These are phyloP conservation scores for Myopa tessellatipennis DNA, from an alignment of 2,888 invertebrate species.

Conservation along the genomic window DNA sequence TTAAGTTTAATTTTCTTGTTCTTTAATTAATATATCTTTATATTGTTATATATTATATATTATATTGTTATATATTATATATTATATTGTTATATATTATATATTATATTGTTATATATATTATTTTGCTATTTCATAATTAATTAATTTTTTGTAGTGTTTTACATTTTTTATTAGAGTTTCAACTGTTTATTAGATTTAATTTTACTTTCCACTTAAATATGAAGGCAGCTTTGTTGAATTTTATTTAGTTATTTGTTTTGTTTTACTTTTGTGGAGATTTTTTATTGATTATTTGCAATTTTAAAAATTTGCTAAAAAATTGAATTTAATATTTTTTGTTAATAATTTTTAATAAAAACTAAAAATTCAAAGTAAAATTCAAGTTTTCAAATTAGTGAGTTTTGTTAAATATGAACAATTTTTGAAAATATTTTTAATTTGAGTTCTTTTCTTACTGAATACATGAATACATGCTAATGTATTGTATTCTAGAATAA, in stretches of 20 bases:
- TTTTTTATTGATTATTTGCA: constrained; percentile 23
- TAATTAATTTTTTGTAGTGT: background rate
- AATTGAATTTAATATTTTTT: constrained; percentile 33
- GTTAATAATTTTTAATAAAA: too few relatives aligned
- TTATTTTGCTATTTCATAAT: background rate
- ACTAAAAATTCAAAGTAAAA: too few relatives aligned
- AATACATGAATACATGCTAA: too few relatives aligned
- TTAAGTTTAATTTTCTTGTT: constrained; percentile 42
- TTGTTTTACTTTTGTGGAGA: constrained; percentile 49
- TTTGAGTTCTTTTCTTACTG: too few relatives aligned
- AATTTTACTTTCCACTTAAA: constrained; percentile 52
- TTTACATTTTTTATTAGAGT: background rate
- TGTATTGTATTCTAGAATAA: too few relatives aligned
- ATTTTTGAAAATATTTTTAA: too few relatives aligned
- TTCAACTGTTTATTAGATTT: constrained; percentile 5
- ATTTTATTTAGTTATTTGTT: constrained; percentile 63
- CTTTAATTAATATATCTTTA: background rate
- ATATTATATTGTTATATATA: background rate
- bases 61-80: background rate
- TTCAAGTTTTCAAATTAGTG: too few relatives aligned
- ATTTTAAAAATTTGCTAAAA: constrained; percentile 46
- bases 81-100: background rate
- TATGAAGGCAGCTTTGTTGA: constrained; percentile 67
- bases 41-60: background rate
- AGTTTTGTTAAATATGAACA: too few relatives aligned